These are phyloP conservation scores for Sebastes vulpes DNA, from an alignment of 2,797 vertebrate species.

Conservation along the genomic window DNA sequence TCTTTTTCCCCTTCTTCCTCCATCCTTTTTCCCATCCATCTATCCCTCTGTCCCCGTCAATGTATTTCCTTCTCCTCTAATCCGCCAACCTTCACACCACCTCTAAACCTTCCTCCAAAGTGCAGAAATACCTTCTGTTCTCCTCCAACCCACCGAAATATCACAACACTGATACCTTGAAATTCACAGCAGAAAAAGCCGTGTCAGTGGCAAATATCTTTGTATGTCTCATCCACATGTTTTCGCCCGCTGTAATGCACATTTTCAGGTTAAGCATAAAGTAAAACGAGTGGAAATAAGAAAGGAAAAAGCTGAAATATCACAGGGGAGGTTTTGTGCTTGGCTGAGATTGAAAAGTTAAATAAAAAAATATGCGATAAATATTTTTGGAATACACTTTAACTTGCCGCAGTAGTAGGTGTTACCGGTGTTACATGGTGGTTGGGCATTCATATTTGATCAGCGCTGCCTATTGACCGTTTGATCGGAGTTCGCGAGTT, in stretches of 20 bases:
- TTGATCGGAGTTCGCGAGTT: too few species aligned
- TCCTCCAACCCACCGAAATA: slow-evolving; percentile 10
- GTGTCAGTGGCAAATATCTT: background rate
- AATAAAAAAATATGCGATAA: background rate
- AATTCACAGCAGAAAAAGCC: slow-evolving; percentile 7
- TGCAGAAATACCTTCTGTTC: slow-evolving; percentile 34
- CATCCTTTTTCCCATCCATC: background rate
- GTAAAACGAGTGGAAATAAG: background rate
- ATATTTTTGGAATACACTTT: too few species aligned
- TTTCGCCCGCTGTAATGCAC: background rate
- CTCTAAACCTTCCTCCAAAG: slow-evolving; percentile 32
- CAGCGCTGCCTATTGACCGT: too few species aligned
- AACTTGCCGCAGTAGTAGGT: too few species aligned
- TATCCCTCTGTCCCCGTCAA: slow-evolving; percentile 37
- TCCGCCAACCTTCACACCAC: slow-evolving; percentile 61
- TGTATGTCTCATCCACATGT: background rate
- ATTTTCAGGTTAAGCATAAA: background rate
- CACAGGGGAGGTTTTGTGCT: background rate
- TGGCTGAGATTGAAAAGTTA: background rate
- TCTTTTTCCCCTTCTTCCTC: background rate
- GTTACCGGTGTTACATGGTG: too few species aligned
- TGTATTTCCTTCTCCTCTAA: slow-evolving; percentile 54
- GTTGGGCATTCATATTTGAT: too few species aligned
- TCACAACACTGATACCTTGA: slow-evolving; percentile 16
- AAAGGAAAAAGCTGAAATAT: background rate